These are phyloP conservation scores for Cranoglanis bouderius DNA, from an alignment of 2,113 vertebrate species.

Conservation along the genomic window DNA sequence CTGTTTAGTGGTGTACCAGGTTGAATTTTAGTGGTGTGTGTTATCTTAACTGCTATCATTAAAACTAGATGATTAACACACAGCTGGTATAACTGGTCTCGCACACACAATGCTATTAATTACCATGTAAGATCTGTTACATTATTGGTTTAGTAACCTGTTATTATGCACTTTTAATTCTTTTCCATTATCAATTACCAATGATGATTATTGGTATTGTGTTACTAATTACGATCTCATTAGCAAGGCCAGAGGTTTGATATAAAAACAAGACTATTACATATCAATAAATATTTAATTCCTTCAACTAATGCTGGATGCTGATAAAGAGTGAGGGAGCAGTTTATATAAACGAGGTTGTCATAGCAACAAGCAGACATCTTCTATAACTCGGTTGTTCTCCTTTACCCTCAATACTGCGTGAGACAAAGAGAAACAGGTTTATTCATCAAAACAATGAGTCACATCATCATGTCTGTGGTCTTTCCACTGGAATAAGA, in stretches of 20 bases:
- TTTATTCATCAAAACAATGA: conserved; percentile 26
- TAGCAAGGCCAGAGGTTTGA: background rate
- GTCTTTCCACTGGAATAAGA: background rate
- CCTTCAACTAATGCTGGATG: background rate
- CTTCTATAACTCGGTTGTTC: conserved; percentile 19
- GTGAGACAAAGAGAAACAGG: conserved; percentile 10
- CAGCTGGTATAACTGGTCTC: background rate
- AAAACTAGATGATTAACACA: background rate
- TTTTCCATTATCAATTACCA: background rate
- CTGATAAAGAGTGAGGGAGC: background rate
- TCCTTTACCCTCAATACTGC: background rate
- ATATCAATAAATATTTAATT: conserved; percentile 16
- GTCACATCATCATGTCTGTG: conserved; percentile 6
- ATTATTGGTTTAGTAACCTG: background rate
- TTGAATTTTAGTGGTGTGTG: background rate
- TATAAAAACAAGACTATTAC: background rate
- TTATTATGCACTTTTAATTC: background rate
- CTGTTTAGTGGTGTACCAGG: background rate
- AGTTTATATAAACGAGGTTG: conserved; percentile 2
- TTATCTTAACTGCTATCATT: background rate
- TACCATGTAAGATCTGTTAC: background rate
- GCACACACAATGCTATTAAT: background rate
- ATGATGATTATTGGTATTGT: background rate
- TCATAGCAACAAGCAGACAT: conserved; percentile 21
- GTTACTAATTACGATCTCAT: background rate